A percentile compares a stretch with the other conserved stretches of the same genome.
Evolutionary conservation across 2,888 invertebrate species (phyloP).

Genomic region (Drosophila atripex): DNA sequence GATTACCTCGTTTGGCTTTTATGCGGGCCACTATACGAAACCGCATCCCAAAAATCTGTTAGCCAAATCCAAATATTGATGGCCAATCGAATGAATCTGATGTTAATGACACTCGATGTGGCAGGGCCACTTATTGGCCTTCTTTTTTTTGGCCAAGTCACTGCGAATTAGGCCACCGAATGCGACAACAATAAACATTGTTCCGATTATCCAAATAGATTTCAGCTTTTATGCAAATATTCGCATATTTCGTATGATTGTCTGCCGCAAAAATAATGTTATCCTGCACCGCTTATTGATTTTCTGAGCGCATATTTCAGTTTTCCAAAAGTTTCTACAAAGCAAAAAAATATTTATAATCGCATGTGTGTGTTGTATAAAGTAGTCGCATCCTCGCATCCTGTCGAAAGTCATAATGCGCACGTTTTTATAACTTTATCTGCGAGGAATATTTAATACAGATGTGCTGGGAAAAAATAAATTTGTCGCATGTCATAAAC

Average conservation of each 20-base stretch:
- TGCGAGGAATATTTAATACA: slow-evolving; percentile 43
- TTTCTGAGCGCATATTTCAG: background rate
- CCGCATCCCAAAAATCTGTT: slow-evolving; percentile 41
- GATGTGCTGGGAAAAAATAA: slow-evolving; percentile 31
- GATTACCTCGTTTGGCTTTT: slow-evolving; percentile 24
- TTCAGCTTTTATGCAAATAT: slow-evolving; percentile 1
- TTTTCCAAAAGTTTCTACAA: background rate
- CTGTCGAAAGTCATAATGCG: slow-evolving; percentile 7
- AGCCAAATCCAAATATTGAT: slow-evolving; percentile 57
- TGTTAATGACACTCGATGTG: slow-evolving; percentile 45
- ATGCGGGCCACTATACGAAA: slow-evolving; percentile 15
- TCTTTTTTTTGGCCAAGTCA: background rate
- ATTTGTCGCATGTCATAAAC: slow-evolving; percentile 66
- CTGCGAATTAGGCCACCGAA: background rate
- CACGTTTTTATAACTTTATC: slow-evolving; percentile 61
- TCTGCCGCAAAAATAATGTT: background rate
- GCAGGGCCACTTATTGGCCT: background rate
- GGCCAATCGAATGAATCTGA: slow-evolving; percentile 23
- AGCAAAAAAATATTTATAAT: background rate
- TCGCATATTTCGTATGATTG: background rate
- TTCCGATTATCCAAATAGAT: background rate
- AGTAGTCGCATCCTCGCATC: slow-evolving; percentile 9
- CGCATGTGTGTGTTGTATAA: background rate
- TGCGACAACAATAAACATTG: slow-evolving; percentile 13
- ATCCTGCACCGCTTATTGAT: background rate